Evolutionary conservation across 2,888 invertebrate species (phyloP).

Genomic region (Lithophane semibrunnea): DNA sequence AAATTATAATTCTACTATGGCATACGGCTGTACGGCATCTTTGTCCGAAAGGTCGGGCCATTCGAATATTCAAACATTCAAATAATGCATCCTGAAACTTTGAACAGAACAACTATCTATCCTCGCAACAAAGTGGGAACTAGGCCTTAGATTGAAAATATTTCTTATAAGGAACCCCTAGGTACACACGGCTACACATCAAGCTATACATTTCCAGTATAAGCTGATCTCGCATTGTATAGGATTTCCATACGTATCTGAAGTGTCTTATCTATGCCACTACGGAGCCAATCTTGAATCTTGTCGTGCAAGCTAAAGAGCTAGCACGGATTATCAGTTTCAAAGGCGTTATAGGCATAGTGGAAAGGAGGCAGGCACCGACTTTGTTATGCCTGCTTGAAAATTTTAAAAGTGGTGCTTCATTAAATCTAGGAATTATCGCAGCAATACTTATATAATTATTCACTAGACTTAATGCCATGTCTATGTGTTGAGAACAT

Average conservation of each 20-base stretch:
- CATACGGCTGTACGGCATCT: no score
- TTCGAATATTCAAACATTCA: not conserved
- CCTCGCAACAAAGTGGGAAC: not conserved
- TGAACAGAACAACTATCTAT: not conserved
- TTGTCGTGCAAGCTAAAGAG: slow-evolving; percentile 30
- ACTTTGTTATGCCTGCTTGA: slow-evolving; percentile 30
- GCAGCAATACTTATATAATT: not conserved
- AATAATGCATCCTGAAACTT: not conserved
- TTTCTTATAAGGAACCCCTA: slow-evolving; percentile 10
- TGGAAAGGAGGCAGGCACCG: not conserved
- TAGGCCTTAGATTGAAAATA: slow-evolving; percentile 19
- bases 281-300: slow-evolving; percentile 41
- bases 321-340: slow-evolving; percentile 34
- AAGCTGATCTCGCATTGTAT: no score
- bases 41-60: no score
- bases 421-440: not conserved
- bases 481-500: not conserved
- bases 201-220: no score
- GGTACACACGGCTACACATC: no score
- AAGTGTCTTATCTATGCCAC: slow-evolving; percentile 30
- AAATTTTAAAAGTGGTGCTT: slow-evolving; percentile 2
- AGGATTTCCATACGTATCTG: not conserved
- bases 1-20: not conserved
- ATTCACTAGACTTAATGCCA: not conserved
- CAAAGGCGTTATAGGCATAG: slow-evolving; percentile 20